A percentile compares a stretch with the other conserved stretches of the same genome.
Conservation (phyloP, 2,797 vertebrate species). For the Ceyx erithaca region DNA sequence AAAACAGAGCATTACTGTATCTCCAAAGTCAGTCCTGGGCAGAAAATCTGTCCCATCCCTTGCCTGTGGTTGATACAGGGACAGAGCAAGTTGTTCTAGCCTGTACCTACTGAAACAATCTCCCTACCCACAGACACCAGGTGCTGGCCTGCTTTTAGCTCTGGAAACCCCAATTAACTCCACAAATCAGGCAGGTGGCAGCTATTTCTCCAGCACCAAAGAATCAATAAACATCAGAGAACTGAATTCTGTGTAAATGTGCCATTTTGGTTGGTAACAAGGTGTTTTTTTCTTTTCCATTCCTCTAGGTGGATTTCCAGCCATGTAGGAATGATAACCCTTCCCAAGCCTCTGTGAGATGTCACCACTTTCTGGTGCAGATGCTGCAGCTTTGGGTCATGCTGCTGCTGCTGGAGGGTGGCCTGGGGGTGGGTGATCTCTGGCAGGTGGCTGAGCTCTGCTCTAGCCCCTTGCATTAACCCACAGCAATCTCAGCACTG, state of each 20-base stretch:
- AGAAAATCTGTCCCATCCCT: background rate
- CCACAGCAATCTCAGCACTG: background rate
- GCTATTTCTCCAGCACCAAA: background rate
- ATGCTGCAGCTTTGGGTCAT: background rate
- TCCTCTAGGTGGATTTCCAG: background rate
- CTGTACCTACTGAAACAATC: background rate
- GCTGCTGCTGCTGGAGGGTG: background rate
- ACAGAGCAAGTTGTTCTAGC: background rate
- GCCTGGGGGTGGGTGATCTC: background rate
- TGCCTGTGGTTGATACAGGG: background rate
- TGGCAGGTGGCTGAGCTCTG: background rate
- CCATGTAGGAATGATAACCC: background rate
- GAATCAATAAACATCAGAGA: background rate
- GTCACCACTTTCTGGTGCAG: background rate
- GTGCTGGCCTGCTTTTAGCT: background rate
- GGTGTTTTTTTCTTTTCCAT: background rate
- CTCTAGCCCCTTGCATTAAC: background rate
- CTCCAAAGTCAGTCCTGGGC: background rate
- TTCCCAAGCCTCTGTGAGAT: background rate
- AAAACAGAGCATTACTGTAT: background rate
- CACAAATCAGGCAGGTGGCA: background rate
- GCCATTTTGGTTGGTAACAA: background rate
- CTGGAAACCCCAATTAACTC: background rate
- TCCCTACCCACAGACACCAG: background rate
- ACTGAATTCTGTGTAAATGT: background rate